phyloP scores from a whole-genome alignment of 2,888 invertebrate genomes.

The Microplitis deprimator region DNA sequence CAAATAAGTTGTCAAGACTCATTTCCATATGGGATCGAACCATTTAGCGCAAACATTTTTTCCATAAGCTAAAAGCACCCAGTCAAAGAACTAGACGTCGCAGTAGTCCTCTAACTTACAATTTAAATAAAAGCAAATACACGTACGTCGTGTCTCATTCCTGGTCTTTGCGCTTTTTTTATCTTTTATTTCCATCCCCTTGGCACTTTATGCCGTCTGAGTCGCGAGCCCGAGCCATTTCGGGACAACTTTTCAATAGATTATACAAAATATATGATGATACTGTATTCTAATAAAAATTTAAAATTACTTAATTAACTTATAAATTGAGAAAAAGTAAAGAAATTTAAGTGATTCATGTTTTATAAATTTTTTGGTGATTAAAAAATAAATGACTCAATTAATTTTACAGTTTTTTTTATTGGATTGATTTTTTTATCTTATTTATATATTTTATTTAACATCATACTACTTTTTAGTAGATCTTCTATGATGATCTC shows the following conservation, averaged over 20 bases:
- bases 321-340: no score
- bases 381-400: no score
- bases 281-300: no score
- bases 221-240: constrained; percentile 48
- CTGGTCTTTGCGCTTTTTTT: constrained; percentile 21
- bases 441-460: no score
- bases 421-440: no score
- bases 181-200: constrained; percentile 26
- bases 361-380: no score
- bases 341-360: no score
- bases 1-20: constrained; percentile 60
- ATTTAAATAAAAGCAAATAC: constrained; percentile 72
- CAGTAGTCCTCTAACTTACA: constrained; percentile 66
- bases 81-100: constrained; percentile 29
- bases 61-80: constrained; percentile 41
- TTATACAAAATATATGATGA: neutral
- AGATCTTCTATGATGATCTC: no score
- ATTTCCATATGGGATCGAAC: constrained; percentile 69
- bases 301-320: no score
- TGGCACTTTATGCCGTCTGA: constrained; percentile 25
- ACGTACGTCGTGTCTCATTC: constrained; percentile 52
- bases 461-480: no score
- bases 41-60: constrained; percentile 70
- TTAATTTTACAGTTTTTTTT: no score
- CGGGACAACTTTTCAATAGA: constrained; percentile 52